A percentile compares a stretch with the other conserved stretches of the same genome.
phyloP scores from a whole-genome alignment of 2,113 vertebrate genomes.

The Rhagologus leucostigma region DNA sequence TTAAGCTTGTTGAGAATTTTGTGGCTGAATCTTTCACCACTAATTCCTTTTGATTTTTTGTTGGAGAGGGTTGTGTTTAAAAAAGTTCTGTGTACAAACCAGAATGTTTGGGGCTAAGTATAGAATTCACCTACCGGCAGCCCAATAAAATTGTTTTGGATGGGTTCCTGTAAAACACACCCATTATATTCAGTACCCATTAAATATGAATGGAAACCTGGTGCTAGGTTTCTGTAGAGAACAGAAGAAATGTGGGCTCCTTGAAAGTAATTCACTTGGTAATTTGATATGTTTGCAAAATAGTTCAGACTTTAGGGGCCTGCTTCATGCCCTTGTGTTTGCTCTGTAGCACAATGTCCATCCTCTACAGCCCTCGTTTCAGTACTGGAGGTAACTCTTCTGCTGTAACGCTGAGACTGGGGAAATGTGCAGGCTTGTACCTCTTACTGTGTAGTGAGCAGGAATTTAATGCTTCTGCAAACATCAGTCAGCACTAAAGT shows the following conservation, averaged over 20 bases:
- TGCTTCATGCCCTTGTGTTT: not conserved
- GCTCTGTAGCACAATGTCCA: not conserved
- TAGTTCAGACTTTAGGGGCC: not conserved
- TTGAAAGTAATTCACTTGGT: not conserved
- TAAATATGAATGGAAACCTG: not conserved
- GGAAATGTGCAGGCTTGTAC: not conserved
- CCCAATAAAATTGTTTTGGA: not conserved
- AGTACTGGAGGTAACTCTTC: not conserved
- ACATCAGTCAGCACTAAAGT: not conserved
- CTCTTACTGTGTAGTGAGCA: not conserved
- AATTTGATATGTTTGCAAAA: not conserved
- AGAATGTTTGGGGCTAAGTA: not conserved
- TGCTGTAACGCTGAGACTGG: not conserved
- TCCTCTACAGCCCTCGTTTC: not conserved
- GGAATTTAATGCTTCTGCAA: conserved; percentile 29
- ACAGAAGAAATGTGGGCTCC: not conserved
- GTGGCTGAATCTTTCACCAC: conserved; percentile 32
- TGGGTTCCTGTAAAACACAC: not conserved
- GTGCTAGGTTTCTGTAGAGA: not conserved
- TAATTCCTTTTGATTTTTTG: not conserved
- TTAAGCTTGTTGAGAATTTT: conserved; percentile 31
- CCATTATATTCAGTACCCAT: not conserved
- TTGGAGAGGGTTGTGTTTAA: not conserved
- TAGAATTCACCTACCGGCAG: not conserved
- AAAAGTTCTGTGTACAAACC: not conserved